phyloP scores from a whole-genome alignment of 1,140 invertebrate species.

The Procambarus clarkii region DNA sequence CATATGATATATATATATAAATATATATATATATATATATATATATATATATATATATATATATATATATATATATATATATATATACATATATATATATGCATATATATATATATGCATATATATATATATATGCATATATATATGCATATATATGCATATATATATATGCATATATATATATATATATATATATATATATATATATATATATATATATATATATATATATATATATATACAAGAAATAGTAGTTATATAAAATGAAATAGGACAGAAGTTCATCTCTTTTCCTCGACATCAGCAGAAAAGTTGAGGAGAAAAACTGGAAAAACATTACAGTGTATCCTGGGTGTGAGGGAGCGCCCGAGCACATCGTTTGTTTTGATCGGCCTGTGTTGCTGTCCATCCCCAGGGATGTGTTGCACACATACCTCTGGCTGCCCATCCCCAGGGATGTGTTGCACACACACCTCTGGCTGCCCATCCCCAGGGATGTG shows the following conservation, averaged over 20 bases:
- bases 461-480: no score
- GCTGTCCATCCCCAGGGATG: no score
- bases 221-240: slow-evolving; percentile 28
- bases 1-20: slow-evolving; percentile 19
- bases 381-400: no score
- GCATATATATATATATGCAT: background rate
- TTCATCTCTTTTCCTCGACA: no score
- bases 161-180: slow-evolving; percentile 5
- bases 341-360: no score
- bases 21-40: slow-evolving; percentile 21
- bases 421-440: no score
- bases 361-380: no score
- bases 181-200: slow-evolving; percentile 14
- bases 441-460: no score
- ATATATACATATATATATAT: background rate
- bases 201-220: slow-evolving; percentile 23
- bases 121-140: background rate
- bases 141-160: background rate
- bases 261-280: no score
- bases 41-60: slow-evolving; percentile 9
- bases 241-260: background rate
- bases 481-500: no score
- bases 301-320: no score
- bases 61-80: slow-evolving; percentile 25
- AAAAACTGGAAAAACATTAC: no score